phyloP scores from a whole-genome alignment of 2,888 invertebrate species.

The Exocentrus adspersus region DNA sequence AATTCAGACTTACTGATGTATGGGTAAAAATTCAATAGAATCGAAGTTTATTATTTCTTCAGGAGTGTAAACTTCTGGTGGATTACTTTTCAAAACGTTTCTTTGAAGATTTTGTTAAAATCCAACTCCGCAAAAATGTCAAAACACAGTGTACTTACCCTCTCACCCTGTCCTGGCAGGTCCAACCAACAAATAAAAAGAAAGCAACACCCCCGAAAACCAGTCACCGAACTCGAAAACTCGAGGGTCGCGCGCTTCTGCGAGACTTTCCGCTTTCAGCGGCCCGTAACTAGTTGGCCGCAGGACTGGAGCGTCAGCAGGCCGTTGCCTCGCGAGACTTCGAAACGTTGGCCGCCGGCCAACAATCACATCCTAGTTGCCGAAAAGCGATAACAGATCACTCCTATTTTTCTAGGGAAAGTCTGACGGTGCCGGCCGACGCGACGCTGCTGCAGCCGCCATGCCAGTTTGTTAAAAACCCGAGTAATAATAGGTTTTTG shows the following conservation, averaged over 20 bases:
- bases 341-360: conserved; percentile 39
- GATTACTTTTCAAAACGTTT: no score
- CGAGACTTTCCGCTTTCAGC: conserved; percentile 34
- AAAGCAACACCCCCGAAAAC: conserved; percentile 13
- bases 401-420: conserved; percentile 31
- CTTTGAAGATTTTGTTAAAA: background rate
- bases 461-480: conserved; percentile 3
- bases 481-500: conserved; percentile 2
- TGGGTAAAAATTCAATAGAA: no score
- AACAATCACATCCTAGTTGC: conserved; percentile 45
- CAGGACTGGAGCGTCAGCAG: conserved; percentile 40
- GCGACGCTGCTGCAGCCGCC: no score
- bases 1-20: no score
- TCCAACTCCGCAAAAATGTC: background rate
- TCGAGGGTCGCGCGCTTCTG: conserved; percentile 22
- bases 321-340: conserved; percentile 40
- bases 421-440: conserved; percentile 1
- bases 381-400: conserved; percentile 32
- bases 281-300: conserved; percentile 35
- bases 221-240: conserved; percentile 4
- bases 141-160: conserved; percentile 13
- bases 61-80: no score
- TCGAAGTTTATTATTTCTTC: no score
- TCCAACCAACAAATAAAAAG: background rate
- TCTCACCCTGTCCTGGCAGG: background rate